These are phyloP conservation scores for Anarhynchus alexandrinus DNA, from an alignment of 2,113 vertebrate genomes.

Conservation along the genomic window DNA sequence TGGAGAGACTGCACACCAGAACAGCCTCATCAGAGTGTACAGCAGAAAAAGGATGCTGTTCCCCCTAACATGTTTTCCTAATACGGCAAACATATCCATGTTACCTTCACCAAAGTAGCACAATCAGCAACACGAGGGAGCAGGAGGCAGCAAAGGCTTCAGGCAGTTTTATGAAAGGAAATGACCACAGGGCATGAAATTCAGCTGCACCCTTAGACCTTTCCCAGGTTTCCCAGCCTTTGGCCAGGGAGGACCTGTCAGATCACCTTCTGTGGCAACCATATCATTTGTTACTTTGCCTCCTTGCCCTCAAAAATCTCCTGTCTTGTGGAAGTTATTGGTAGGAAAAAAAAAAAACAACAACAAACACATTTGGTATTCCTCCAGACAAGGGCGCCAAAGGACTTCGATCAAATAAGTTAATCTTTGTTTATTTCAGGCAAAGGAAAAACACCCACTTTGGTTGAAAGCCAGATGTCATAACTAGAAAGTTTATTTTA, in stretches of 20 bases:
- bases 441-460: background rate
- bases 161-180: background rate
- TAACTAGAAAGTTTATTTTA: background rate
- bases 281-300: background rate
- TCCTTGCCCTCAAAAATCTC: background rate
- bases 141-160: background rate
- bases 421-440: background rate
- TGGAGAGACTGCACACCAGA: background rate
- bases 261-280: background rate
- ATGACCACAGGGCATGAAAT: background rate
- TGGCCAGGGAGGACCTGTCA: background rate
- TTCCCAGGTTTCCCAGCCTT: background rate
- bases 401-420: background rate
- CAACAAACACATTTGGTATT: background rate
- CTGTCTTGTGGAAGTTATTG: background rate
- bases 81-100: fast-evolving
- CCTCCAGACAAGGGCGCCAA: background rate
- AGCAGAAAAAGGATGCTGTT: background rate
- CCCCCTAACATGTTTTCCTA: fast-evolving
- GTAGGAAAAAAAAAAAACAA: background rate
- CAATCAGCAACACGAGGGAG: background rate
- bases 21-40: background rate
- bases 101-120: background rate
- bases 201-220: background rate
- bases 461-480: background rate